These are phyloP conservation scores for Patella pellucida DNA, from an alignment of 2,888 invertebrate genomes.

Conservation along the genomic window DNA sequence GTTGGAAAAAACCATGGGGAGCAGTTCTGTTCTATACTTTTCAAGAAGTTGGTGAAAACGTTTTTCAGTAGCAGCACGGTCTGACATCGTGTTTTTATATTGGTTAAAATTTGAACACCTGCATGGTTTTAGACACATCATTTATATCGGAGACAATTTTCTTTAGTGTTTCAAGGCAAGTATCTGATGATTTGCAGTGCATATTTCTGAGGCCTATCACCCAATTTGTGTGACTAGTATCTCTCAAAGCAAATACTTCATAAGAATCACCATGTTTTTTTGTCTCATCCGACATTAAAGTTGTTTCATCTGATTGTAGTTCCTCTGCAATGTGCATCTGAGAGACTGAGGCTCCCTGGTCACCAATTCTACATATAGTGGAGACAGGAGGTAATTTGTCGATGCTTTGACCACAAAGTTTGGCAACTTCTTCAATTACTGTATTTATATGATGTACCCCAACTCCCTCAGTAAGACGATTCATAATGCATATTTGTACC, in stretches of 20 bases:
- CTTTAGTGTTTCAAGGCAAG: neutral
- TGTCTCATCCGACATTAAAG: neutral
- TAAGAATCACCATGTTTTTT: neutral
- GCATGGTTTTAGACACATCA: neutral
- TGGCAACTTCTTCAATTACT: no score
- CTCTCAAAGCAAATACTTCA: neutral
- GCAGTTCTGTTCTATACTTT: constrained; percentile 7
- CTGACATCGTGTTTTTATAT: neutral
- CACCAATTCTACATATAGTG: no score
- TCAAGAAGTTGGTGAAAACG: no score
- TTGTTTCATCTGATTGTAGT: neutral
- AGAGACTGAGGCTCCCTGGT: neutral
- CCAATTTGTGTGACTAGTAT: neutral
- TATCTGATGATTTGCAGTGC: neutral
- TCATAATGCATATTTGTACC: no score
- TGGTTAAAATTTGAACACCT: neutral
- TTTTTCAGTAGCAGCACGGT: neutral
- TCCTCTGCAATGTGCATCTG: neutral
- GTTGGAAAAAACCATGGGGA: constrained; percentile 20
- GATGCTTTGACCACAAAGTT: no score
- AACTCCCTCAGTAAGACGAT: no score
- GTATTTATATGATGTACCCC: no score
- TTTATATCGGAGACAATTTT: neutral
- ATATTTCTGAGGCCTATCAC: no score
- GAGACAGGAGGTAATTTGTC: no score